Conservation (phyloP, 2,113 vertebrate genomes). For the Aviceda subcristata region DNA sequence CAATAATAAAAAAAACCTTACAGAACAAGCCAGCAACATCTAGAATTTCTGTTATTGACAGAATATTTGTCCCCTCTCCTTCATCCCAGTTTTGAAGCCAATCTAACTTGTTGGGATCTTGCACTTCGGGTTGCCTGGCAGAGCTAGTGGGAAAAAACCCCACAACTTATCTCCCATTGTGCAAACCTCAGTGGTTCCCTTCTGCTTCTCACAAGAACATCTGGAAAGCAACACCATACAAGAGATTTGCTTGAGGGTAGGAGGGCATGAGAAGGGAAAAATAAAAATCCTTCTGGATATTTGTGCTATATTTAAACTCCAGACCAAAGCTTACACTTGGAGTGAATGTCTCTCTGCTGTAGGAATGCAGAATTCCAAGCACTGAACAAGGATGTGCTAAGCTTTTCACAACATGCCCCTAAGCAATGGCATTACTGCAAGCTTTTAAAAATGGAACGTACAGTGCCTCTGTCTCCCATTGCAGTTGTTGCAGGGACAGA, state of each 20-base stretch:
- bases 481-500: neutral
- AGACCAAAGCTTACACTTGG: conserved; percentile 20
- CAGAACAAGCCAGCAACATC: neutral
- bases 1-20: neutral
- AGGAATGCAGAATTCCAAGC: conserved; percentile 21
- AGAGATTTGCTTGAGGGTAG: conserved; percentile 22
- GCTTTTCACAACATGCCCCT: neutral
- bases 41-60: neutral
- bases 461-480: neutral
- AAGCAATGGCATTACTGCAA: neutral
- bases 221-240: conserved; percentile 27
- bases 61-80: neutral
- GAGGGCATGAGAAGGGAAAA: conserved; percentile 62
- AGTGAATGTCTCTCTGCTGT: neutral
- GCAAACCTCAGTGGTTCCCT: neutral
- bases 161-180: neutral
- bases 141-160: neutral
- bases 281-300: conserved; percentile 30
- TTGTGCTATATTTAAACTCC: conserved; percentile 60
- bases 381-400: conserved; percentile 27
- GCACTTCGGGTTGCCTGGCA: neutral
- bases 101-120: neutral
- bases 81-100: neutral
- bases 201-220: conserved; percentile 27
- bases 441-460: neutral